Base-by-base conservation (phyloP, 1,140 invertebrate genomes). In the Drosophila takahashii region DNA sequence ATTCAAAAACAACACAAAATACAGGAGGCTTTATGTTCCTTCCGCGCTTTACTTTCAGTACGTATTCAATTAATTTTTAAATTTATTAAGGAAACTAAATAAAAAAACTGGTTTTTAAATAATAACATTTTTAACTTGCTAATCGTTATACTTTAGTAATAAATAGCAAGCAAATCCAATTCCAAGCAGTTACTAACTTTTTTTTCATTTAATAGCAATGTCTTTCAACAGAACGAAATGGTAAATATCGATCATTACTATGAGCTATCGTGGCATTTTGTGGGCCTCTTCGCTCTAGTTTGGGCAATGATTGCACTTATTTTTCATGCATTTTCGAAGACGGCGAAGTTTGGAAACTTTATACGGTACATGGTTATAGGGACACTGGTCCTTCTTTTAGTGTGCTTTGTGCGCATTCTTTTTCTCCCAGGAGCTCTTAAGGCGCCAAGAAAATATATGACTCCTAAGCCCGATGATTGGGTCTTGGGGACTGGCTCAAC, bases 381-480 rank as follows among this genome's bases (percentile, higher is more conserved):
- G 0, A 52, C 77, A 0, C 5, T 90, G 10, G 37, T 3, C 0
- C 48, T 92, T 0, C 16, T 92, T 15, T 0, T 52, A 0, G 13
- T 90, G 0, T 90, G 81, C 36, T 34, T 90, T 1, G 27, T 74
- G 18, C 61, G 90, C 1, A 90, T 90, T 7, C 10, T 83, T 0
- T 83, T 89, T 42, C 2, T 98, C 48, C 95, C 95, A 0, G 97
- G 97, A 13, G 95, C 96, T 16, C 92, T 16, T 18, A 8, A 8
- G 3, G 8, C 15, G 3, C 15, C 18, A 8, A 9, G 15, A 7
- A 16, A 96, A 92, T 98, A 96, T 90, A 94, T 98, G 34, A 94
- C 94, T 18, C 97, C 97, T 0, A 48, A 13, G 1, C 0, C 11
- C 2, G 8, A 50, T 4, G 13, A 61, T 6, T 11, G 83, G 18